These are phyloP conservation scores for Sebastes steindachneri DNA, from an alignment of 2,797 vertebrate genomes.

Conservation along the genomic window DNA sequence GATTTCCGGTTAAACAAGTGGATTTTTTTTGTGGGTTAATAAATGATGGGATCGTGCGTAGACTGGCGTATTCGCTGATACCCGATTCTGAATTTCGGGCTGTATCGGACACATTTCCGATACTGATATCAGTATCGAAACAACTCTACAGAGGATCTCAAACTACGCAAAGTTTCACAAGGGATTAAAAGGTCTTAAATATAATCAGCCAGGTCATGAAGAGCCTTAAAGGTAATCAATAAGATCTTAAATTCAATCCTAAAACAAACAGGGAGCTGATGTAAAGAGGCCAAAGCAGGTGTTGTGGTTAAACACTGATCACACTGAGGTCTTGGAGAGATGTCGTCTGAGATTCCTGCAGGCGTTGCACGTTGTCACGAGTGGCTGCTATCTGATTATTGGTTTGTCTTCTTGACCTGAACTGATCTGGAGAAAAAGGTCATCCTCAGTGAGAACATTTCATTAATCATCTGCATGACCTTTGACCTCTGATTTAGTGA, in stretches of 20 bases:
- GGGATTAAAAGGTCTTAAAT: neutral
- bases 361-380: neutral
- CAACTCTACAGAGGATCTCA: neutral
- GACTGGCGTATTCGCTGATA: no score
- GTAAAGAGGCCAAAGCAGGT: neutral
- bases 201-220: neutral
- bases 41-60: no score
- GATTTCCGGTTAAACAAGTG: no score
- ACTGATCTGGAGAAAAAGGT: constrained; percentile 27
- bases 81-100: no score
- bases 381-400: neutral
- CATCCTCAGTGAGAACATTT: neutral
- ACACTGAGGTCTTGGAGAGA: no score
- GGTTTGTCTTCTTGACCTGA: constrained; percentile 6
- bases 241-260: neutral
- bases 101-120: no score
- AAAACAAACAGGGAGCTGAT: neutral
- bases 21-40: no score
- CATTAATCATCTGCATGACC: constrained; percentile 1
- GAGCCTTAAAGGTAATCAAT: neutral
- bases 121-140: no score
- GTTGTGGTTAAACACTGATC: neutral
- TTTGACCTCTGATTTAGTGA: constrained; percentile 2
- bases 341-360: neutral
- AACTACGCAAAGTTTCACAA: neutral